These are phyloP conservation scores for Orgyia antiqua DNA, from an alignment of 2,888 invertebrate species.

Conservation along the genomic window DNA sequence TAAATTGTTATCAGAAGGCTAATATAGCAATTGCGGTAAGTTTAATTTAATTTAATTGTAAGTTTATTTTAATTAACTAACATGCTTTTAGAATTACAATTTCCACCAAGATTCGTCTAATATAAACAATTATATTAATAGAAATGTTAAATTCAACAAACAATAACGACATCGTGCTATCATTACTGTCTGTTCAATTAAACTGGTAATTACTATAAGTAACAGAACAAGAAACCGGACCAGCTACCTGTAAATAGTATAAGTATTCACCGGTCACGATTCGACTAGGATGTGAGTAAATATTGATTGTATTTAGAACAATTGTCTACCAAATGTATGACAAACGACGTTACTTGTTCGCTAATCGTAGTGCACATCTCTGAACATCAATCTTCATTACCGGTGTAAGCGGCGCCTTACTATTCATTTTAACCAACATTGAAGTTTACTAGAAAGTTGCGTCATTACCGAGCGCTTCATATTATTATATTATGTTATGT, in stretches of 20 bases:
- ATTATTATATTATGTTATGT: slow-evolving; percentile 28
- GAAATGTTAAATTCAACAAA: slow-evolving; percentile 2
- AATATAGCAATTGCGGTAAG: no score
- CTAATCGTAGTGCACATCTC: slow-evolving; percentile 50
- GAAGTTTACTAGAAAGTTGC: slow-evolving; percentile 61
- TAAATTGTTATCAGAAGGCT: no score
- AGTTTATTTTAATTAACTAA: no score
- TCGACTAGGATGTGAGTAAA: slow-evolving; percentile 6
- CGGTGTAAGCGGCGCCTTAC: slow-evolving; percentile 54
- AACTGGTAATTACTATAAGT: neutral
- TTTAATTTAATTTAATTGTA: no score
- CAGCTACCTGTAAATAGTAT: neutral
- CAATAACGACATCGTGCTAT: neutral
- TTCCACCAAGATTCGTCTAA: no score
- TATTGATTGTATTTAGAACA: slow-evolving; percentile 20
- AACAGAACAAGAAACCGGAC: neutral
- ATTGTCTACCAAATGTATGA: slow-evolving; percentile 26
- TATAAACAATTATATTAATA: no score
- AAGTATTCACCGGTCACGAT: neutral
- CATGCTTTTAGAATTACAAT: no score
- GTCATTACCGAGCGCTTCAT: slow-evolving; percentile 49
- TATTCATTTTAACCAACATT: slow-evolving; percentile 59
- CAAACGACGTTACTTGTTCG: slow-evolving; percentile 37
- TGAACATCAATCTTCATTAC: slow-evolving; percentile 72
- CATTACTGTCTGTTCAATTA: neutral